These are phyloP conservation scores for Diadegma fenestrale DNA, from an alignment of 2,888 invertebrate genomes.

Conservation along the genomic window DNA sequence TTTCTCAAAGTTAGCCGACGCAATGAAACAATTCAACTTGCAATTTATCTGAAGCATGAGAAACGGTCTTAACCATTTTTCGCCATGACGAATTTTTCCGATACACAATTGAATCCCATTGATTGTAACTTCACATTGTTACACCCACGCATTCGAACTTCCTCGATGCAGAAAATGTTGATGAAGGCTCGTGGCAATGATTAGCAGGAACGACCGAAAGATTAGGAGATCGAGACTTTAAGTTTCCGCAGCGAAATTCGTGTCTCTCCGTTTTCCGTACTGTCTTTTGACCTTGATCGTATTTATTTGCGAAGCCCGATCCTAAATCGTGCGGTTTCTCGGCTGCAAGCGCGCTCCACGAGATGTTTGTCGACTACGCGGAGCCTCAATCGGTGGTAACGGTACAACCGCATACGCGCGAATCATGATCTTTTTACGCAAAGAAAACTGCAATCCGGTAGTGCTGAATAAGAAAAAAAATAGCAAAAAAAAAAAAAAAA, in stretches of 20 bases:
- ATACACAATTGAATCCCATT: background rate
- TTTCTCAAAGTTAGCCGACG: too few relatives aligned
- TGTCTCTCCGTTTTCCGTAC: background rate
- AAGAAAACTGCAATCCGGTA: conserved; percentile 34
- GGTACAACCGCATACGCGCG: conserved; percentile 39
- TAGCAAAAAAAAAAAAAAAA: conserved; percentile 16
- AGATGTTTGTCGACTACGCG: conserved; percentile 68
- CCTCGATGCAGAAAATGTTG: background rate
- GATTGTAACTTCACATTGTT: background rate
- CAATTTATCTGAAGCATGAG: too few relatives aligned
- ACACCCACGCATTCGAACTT: background rate
- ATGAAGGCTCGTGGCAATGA: too few relatives aligned
- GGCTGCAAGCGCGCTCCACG: background rate
- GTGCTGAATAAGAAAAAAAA: background rate
- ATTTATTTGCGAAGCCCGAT: background rate
- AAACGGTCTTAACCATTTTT: too few relatives aligned
- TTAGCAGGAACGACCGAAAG: too few relatives aligned
- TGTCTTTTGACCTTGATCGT: background rate
- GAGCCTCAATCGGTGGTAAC: conserved; percentile 67
- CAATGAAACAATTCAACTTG: too few relatives aligned
- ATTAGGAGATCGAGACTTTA: background rate
- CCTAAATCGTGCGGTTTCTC: background rate
- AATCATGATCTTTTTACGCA: conserved; percentile 51
- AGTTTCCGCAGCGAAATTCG: background rate
- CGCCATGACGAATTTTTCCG: background rate